Conservation (phyloP, 2,888 invertebrate species). For the Xiphydria camelus region DNA sequence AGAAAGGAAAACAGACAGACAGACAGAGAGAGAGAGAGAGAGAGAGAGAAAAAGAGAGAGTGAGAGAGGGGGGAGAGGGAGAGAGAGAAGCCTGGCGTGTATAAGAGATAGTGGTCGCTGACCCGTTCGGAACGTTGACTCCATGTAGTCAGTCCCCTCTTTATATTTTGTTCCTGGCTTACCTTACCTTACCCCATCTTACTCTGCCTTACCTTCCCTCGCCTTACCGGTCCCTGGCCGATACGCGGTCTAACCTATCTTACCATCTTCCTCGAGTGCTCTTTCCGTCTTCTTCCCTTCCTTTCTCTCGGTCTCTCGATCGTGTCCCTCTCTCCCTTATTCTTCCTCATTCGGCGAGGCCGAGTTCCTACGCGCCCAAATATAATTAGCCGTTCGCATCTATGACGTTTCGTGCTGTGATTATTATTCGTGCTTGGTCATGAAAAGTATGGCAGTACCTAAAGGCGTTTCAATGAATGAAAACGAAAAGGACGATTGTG, state of each 20-base stretch:
- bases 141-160: conserved; percentile 54
- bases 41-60: conserved; percentile 4
- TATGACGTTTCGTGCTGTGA: too few relatives aligned
- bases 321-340: neutral
- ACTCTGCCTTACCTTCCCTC: conserved; percentile 41
- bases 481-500: too few relatives aligned
- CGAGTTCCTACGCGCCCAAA: neutral
- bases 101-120: conserved; percentile 54
- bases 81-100: conserved; percentile 34
- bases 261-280: conserved; percentile 8
- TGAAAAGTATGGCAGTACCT: too few relatives aligned
- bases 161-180: conserved; percentile 43
- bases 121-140: conserved; percentile 58
- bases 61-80: conserved; percentile 33
- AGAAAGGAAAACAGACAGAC: conserved; percentile 19
- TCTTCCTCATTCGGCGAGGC: neutral
- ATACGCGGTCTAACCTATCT: conserved; percentile 9
- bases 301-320: neutral
- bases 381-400: too few relatives aligned
- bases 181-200: conserved; percentile 30
- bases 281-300: neutral
- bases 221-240: conserved; percentile 9
- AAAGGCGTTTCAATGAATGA: too few relatives aligned
- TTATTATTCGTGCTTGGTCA: too few relatives aligned
- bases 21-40: neutral